Evolutionary conservation across 2,888 invertebrate genomes (phyloP).

Genomic region (Branchellion lobata): DNA sequence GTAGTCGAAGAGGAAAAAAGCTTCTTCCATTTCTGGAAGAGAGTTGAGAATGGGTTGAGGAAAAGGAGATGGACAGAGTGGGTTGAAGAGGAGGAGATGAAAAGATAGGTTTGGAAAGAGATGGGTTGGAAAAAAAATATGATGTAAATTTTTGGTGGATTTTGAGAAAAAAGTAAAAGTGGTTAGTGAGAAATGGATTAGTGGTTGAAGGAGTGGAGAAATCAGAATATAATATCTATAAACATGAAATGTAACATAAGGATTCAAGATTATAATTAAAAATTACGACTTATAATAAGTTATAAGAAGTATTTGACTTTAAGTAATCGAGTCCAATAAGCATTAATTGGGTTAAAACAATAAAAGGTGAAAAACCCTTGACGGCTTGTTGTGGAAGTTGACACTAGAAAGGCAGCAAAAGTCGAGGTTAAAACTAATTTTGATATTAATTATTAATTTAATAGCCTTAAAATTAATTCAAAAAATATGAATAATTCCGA

Average conservation of each 20-base stretch:
- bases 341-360: too few species aligned
- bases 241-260: too few species aligned
- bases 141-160: neutral
- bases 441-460: neutral
- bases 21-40: slow-evolving; percentile 50
- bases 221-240: too few species aligned
- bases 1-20: slow-evolving; percentile 52
- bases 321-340: too few species aligned
- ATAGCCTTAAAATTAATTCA: too few species aligned
- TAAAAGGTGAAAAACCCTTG: too few species aligned
- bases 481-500: too few species aligned
- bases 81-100: neutral
- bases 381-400: slow-evolving; percentile 23
- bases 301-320: too few species aligned
- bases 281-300: too few species aligned
- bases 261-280: too few species aligned
- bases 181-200: neutral
- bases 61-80: neutral
- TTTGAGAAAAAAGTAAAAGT: neutral
- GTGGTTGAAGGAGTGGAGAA: too few species aligned
- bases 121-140: too few species aligned
- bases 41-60: neutral
- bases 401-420: neutral
- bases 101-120: neutral
- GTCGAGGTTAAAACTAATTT: neutral